Evolutionary conservation across 2,113 vertebrate species (phyloP).

Genomic region (Heliornis fulica): DNA sequence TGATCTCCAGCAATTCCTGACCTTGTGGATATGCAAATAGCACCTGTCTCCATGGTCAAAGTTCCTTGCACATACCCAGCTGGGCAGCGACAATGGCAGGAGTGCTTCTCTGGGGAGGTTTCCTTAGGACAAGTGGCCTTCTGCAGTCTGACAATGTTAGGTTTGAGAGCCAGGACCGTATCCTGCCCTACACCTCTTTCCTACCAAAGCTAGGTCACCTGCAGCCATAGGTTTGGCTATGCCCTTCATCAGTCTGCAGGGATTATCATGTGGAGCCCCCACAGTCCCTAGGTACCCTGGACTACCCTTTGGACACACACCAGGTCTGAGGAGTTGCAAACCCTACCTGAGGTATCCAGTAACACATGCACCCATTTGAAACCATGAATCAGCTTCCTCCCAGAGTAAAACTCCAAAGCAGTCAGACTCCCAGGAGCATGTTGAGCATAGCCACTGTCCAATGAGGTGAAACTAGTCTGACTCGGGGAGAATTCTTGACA

Average conservation of each 20-base stretch:
- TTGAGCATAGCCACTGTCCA: not conserved
- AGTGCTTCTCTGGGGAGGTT: not conserved
- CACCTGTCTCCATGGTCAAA: fast-evolving
- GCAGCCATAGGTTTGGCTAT: not conserved
- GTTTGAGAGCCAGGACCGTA: not conserved
- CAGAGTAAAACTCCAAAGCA: not conserved
- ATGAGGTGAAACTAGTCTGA: conserved; percentile 5
- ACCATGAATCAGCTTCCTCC: not conserved
- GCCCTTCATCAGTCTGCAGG: not conserved
- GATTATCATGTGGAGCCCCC: not conserved
- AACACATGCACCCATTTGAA: not conserved
- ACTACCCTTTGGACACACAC: not conserved
- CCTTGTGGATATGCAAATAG: not conserved
- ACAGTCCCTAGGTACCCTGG: not conserved
- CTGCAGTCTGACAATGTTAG: not conserved
- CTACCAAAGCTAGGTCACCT: not conserved
- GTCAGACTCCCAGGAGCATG: not conserved
- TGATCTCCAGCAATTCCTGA: not conserved
- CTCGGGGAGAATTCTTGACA: not conserved
- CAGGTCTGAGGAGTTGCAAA: not conserved
- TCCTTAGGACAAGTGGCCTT: not conserved
- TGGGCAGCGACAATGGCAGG: not conserved
- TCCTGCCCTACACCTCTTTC: not conserved
- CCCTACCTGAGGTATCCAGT: not conserved
- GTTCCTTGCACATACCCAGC: fast-evolving